phyloP scores from a whole-genome alignment of 64 coral and sea anemone species.

The Acropora yongei region DNA sequence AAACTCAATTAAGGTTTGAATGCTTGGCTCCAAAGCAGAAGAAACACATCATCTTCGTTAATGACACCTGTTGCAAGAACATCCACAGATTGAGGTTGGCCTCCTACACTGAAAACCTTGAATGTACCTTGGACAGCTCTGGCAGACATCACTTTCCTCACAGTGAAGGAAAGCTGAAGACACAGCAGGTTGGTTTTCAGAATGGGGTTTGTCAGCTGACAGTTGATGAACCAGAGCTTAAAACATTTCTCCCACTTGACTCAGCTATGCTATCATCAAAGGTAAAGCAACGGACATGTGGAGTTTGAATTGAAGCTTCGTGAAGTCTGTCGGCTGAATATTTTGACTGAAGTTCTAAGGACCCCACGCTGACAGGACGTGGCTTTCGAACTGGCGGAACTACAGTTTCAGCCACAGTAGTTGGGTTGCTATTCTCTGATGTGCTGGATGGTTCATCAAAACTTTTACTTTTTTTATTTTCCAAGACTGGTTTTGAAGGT shows the following conservation, averaged over 20 bases:
- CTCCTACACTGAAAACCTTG: too few species aligned
- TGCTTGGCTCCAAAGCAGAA: too few species aligned
- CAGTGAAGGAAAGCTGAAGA: too few species aligned
- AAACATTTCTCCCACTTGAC: conserved; percentile 1
- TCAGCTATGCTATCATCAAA: conserved; percentile 14
- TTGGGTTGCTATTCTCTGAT: background rate
- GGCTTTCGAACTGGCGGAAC: background rate
- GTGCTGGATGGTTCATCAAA: background rate
- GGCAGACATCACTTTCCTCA: too few species aligned
- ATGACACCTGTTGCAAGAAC: too few species aligned
- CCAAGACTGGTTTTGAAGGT: conserved; percentile 16
- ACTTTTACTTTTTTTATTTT: conserved; percentile 5
- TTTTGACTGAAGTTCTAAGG: conserved; percentile 49
- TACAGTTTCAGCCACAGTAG: background rate
- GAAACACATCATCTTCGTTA: too few species aligned
- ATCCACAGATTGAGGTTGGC: too few species aligned
- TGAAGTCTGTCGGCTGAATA: conserved; percentile 49
- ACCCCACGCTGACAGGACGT: conserved; percentile 18
- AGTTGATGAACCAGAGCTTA: background rate
- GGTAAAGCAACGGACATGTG: background rate
- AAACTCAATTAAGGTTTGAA: too few species aligned
- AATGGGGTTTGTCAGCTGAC: background rate
- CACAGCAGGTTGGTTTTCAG: too few species aligned
- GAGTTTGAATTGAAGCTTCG: conserved; percentile 10
- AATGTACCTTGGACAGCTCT: too few species aligned